Evolutionary conservation across 2,888 invertebrate species (phyloP).

Genomic region (Polydrusus tereticollis): DNA sequence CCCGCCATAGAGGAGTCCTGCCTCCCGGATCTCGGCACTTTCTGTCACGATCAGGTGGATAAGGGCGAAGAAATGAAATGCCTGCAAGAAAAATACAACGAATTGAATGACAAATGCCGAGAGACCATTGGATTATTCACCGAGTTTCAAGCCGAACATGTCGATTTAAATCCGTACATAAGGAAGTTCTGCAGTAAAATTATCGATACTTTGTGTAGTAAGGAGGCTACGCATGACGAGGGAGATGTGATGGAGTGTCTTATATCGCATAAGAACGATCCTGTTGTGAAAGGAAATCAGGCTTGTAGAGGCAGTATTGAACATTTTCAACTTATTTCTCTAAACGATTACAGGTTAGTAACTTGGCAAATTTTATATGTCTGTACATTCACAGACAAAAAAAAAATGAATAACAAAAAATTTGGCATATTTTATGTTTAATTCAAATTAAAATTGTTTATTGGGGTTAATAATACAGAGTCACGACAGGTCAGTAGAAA

Average conservation of each 20-base stretch:
- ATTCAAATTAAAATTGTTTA: no score
- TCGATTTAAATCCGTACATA: slow-evolving; percentile 91
- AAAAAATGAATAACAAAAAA: no score
- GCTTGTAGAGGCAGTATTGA: slow-evolving; percentile 95
- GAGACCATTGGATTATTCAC: slow-evolving; percentile 68
- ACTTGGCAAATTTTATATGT: no score
- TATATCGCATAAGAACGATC: slow-evolving; percentile 90
- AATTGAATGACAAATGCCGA: slow-evolving; percentile 75
- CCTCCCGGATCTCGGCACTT: slow-evolving; percentile 84
- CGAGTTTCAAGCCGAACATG: slow-evolving; percentile 88
- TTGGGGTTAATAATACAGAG: no score
- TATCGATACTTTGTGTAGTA: slow-evolving; percentile 82
- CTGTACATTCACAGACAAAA: no score
- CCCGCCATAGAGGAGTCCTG: slow-evolving; percentile 95
- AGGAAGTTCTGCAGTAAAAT: slow-evolving; percentile 84
- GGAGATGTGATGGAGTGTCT: slow-evolving; percentile 96
- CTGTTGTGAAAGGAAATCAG: slow-evolving; percentile 80
- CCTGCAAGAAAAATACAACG: slow-evolving; percentile 87
- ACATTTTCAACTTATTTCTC: slow-evolving; percentile 94
- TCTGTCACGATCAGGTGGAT: slow-evolving; percentile 87
- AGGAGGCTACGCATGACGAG: slow-evolving; percentile 80
- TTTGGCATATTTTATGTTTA: no score
- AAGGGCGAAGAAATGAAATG: slow-evolving; percentile 94
- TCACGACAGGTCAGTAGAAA: no score
- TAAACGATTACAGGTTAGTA: slow-evolving; percentile 94